Evolutionary conservation across 2,113 vertebrate genomes (phyloP).

Genomic region (Alligator mississippiensis): DNA sequence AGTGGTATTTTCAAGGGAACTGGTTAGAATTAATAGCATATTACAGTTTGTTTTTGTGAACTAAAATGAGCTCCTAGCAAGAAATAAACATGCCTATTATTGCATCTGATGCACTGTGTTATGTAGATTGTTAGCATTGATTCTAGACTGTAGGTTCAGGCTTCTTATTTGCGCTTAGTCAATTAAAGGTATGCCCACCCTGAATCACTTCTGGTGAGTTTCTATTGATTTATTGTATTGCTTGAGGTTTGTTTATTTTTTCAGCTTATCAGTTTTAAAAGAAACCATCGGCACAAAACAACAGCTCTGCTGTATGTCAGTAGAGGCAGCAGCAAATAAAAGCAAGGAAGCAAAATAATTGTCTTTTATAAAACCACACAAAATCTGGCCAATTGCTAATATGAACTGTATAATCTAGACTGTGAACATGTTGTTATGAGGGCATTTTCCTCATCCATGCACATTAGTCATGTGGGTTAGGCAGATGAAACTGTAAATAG

Average conservation of each 20-base stretch:
- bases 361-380: neutral
- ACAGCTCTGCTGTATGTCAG: neutral
- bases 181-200: slow-evolving; percentile 44
- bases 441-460: neutral
- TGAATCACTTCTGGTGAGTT: slow-evolving; percentile 52
- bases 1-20: neutral
- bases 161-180: slow-evolving; percentile 56
- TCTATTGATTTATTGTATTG: slow-evolving; percentile 62
- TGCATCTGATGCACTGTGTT: slow-evolving; percentile 3
- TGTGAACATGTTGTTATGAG: neutral
- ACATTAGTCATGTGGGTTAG: rapidly evolving
- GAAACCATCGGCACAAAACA: slow-evolving; percentile 3
- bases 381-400: neutral
- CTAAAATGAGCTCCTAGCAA: slow-evolving; percentile 32
- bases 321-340: slow-evolving; percentile 42
- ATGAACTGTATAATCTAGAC: neutral
- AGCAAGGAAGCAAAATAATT: neutral
- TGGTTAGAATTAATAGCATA: slow-evolving; percentile 12
- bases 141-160: slow-evolving; percentile 24
- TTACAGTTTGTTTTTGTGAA: neutral
- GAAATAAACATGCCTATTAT: slow-evolving; percentile 57
- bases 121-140: slow-evolving; percentile 31
- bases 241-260: slow-evolving; percentile 69
- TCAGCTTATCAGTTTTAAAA: slow-evolving; percentile 53
- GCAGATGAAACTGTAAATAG: neutral